phyloP scores from a whole-genome alignment of 2,113 vertebrate species.

The Calypte anna region DNA sequence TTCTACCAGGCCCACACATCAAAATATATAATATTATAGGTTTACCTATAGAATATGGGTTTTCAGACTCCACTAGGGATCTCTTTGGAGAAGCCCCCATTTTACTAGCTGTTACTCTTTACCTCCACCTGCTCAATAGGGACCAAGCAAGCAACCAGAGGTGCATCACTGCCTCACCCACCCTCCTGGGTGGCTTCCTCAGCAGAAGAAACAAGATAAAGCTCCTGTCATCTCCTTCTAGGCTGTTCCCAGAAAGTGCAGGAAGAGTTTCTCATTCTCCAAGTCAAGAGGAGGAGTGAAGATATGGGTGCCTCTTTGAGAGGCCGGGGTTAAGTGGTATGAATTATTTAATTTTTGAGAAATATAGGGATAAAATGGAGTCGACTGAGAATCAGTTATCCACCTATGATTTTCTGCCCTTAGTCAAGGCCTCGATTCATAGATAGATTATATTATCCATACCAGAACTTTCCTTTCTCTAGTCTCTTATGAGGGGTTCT shows the following conservation, averaged over 20 bases:
- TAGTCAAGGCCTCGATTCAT: neutral
- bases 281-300: neutral
- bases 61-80: neutral
- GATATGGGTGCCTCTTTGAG: rapidly evolving
- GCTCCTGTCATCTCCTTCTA: neutral
- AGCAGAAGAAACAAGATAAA: neutral
- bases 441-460: neutral
- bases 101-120: neutral
- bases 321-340: neutral
- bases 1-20: neutral
- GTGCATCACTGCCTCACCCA: neutral
- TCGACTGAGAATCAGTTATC: neutral
- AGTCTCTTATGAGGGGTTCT: neutral
- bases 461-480: neutral
- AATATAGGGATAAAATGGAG: neutral
- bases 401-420: neutral
- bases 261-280: neutral
- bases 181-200: neutral
- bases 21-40: neutral
- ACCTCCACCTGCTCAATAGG: neutral
- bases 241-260: neutral
- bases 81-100: neutral
- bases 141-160: neutral
- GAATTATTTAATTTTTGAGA: slow-evolving; percentile 35
- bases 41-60: neutral